phyloP scores from a whole-genome alignment of 2,113 vertebrate genomes.

The Leuciscus idus region DNA sequence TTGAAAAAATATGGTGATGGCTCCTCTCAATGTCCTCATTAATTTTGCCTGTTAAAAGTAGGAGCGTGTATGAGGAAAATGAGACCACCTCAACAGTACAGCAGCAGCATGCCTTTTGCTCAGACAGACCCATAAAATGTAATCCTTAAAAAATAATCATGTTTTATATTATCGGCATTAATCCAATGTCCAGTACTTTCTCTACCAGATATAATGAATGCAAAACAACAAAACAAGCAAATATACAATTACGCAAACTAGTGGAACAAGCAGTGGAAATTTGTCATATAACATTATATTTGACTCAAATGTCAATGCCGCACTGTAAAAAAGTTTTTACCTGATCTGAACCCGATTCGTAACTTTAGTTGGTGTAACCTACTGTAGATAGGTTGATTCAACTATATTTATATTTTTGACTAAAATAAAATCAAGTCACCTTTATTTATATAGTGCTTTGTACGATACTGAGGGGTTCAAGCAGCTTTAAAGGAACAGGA shows the following conservation, averaged over 20 bases:
- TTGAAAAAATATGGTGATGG: constrained; percentile 53
- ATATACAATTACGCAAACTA: constrained; percentile 14
- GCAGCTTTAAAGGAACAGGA: too few species aligned
- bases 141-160: constrained; percentile 52
- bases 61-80: constrained; percentile 48
- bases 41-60: constrained; percentile 64
- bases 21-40: constrained; percentile 64
- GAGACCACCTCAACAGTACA: constrained; percentile 49
- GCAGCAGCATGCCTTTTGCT: constrained; percentile 31
- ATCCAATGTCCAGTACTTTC: constrained; percentile 36
- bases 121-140: constrained; percentile 59
- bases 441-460: too few species aligned
- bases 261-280: constrained; percentile 25
- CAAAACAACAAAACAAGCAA: constrained; percentile 42
- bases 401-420: neutral
- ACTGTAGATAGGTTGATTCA: neutral
- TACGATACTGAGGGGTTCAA: too few species aligned
- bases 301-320: constrained; percentile 10
- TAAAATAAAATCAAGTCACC: neutral
- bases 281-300: neutral
- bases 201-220: constrained; percentile 8
- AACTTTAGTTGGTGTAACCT: neutral
- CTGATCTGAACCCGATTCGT: constrained; percentile 4
- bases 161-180: constrained; percentile 42
- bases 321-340: neutral